phyloP scores from a whole-genome alignment of 1,140 invertebrate genomes.

The Hyles vespertilio region DNA sequence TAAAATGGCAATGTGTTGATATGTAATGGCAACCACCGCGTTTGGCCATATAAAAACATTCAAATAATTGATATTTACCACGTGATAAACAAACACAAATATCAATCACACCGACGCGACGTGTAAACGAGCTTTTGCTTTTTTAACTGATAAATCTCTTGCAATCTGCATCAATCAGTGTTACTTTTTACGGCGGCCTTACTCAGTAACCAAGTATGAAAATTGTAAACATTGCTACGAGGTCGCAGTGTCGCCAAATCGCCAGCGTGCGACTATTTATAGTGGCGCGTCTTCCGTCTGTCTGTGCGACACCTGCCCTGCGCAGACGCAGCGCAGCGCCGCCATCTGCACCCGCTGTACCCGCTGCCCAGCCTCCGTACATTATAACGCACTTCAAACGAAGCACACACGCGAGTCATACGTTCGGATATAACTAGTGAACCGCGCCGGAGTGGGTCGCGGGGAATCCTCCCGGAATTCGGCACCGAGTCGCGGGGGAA shows the following conservation, averaged over 20 bases:
- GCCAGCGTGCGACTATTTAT: constrained; percentile 64
- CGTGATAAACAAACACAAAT: too few species aligned
- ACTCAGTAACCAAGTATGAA: constrained; percentile 20
- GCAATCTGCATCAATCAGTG: constrained; percentile 1
- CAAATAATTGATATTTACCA: too few species aligned
- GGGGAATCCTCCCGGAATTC: constrained; percentile 72
- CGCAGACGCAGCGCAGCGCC: constrained; percentile 15
- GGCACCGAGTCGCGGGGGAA: constrained; percentile 56
- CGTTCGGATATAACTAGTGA: constrained; percentile 55
- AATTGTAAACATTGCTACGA: constrained; percentile 63
- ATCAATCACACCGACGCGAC: too few species aligned
- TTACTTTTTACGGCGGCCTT: constrained; percentile 6
- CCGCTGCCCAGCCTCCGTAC: constrained; percentile 7
- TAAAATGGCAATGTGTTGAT: too few species aligned
- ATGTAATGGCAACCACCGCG: too few species aligned
- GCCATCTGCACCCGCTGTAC: not conserved
- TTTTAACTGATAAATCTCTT: too few species aligned
- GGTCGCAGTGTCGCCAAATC: constrained; percentile 60
- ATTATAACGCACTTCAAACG: constrained; percentile 36
- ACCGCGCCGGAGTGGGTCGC: constrained; percentile 50
- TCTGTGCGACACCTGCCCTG: constrained; percentile 62
- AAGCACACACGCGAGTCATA: constrained; percentile 47
- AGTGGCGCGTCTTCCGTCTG: constrained; percentile 65
- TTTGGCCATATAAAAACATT: too few species aligned
- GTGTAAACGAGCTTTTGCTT: too few species aligned